Evolutionary conservation across 2,797 vertebrate species (phyloP).

Genomic region (Australoheros facetus): DNA sequence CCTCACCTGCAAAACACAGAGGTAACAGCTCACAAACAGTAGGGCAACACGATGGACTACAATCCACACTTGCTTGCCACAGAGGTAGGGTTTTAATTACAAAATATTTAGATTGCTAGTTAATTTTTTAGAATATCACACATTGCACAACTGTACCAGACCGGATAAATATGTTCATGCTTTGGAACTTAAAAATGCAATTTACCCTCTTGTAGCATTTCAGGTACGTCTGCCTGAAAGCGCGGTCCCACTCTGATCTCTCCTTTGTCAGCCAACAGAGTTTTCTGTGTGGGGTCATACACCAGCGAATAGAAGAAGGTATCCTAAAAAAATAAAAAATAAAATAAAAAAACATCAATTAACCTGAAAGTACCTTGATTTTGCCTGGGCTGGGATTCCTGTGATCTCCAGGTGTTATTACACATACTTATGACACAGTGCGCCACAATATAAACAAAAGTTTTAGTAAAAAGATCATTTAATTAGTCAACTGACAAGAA

Average conservation of each 20-base stretch:
- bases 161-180: not conserved
- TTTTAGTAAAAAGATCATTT: not conserved
- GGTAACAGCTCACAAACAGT: not conserved
- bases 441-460: not conserved
- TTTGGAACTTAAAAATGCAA: not conserved
- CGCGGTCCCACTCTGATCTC: conserved; percentile 96
- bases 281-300: conserved; percentile 97
- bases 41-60: not conserved
- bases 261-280: conserved; percentile 94
- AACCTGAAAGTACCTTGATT: not conserved
- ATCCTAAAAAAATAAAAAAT: conserved; percentile 78
- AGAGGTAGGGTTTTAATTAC: not conserved
- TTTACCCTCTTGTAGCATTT: conserved; percentile 93
- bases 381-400: not conserved
- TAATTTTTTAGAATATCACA: no score
- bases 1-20: conserved; percentile 82
- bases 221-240: conserved; percentile 97
- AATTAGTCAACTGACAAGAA: not conserved
- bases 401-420: not conserved
- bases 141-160: no score
- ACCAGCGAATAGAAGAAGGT: conserved; percentile 98
- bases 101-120: not conserved
- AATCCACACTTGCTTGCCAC: not conserved
- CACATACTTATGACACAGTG: not conserved
- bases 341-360: not conserved